phyloP scores from a whole-genome alignment of 2,888 invertebrate species.

The Trichacis sp. region DNA sequence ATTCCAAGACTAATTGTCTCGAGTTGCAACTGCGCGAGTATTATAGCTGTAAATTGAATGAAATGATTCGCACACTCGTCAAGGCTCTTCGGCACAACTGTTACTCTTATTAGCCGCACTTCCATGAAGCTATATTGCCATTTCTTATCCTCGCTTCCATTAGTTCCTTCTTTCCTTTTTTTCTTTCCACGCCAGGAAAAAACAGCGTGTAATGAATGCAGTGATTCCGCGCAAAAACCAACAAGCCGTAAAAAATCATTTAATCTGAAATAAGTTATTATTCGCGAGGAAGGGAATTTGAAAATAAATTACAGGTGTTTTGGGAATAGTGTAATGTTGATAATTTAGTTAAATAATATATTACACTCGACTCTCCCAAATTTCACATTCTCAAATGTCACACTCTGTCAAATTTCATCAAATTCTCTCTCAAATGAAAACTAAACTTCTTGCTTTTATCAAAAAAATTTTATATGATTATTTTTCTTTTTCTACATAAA shows the following conservation, averaged over 20 bases:
- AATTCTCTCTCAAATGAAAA: too few relatives aligned
- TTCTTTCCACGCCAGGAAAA: background rate
- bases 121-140: constrained; percentile 1
- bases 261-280: background rate
- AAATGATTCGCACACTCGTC: constrained; percentile 46
- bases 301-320: too few relatives aligned
- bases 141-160: background rate
- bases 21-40: constrained; percentile 47
- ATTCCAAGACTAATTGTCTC: constrained; percentile 58
- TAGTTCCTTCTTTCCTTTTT: too few relatives aligned
- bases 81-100: constrained; percentile 1
- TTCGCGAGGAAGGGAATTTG: background rate
- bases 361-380: too few relatives aligned
- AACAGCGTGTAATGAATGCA: background rate
- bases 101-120: constrained; percentile 1
- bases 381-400: too few relatives aligned
- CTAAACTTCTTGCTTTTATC: too few relatives aligned
- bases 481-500: too few relatives aligned
- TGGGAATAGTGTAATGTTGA: too few relatives aligned
- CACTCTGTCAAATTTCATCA: too few relatives aligned
- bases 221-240: background rate
- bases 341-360: too few relatives aligned
- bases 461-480: too few relatives aligned
- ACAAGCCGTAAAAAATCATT: background rate
- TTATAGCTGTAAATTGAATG: constrained; percentile 51